Base-by-base conservation (phyloP, 2,888 invertebrate species). In the Micoletzkya japonica region DNA sequence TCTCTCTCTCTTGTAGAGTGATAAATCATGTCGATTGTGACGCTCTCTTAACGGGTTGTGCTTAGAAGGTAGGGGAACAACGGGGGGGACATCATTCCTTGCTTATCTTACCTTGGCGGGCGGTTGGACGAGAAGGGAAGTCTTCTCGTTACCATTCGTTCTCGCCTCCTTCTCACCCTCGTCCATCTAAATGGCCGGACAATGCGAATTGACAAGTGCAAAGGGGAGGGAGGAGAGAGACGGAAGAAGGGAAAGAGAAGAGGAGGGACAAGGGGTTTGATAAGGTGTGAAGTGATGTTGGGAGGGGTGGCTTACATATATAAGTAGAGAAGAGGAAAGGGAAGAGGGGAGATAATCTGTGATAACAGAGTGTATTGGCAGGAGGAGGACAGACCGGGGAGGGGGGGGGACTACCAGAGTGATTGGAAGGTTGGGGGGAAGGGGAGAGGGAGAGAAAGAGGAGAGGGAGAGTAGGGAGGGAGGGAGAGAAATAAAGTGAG, bases 61-160 rank as follows among this genome's bases (percentile, higher is more conserved):
- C n/a, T n/a, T n/a, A n/a, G n/a, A n/a, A n/a, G n/a, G 34, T 4
- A 10, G 58, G 34, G 36, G 36, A 14, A 36, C 4, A 28, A 24
- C n/a, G 36, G 10, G 58, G 24, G 58, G 36, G 56, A 24, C 2
- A 58, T 34, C 26, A 26, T 26, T 26, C 28, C 26, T 26, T 26
- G n/a, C 58, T 58, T 36, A 58, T 24, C 34, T 58, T 34, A 34
- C 6, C 39, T 39, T n/a, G 56, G 32, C 17, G n/a, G 54, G n/a
- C 36, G 36, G 58, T 36, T 14, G 36, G 56, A 39, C 6, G 39
- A 58, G 58, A 7, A 36, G 32, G n/a, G 24, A 34, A 10, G 57
- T 28, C 61, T 44, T 34, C 49, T 44, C n/a, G 14, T 20, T 44
- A 17, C 49, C 14, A 17, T 44, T 44, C n/a, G 14, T 44, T 20